Evolutionary conservation across 2,888 invertebrate genomes (phyloP), one percentile per base, ranked within the genome.

Genomic region (Loripinus fragilis): DNA sequence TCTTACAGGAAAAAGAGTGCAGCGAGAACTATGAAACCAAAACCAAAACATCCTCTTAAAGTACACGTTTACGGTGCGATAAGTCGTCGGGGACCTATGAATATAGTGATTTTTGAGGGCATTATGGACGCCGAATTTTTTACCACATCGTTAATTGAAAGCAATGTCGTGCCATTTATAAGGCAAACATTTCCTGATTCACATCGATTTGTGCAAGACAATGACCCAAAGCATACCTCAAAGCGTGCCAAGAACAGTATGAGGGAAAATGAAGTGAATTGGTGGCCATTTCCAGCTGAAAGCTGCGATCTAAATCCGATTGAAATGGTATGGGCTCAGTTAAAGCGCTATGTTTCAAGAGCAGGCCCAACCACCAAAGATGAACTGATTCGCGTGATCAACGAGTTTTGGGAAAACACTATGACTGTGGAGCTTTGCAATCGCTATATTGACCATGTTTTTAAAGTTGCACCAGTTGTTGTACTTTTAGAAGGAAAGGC

Each of bases 171-270:
- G 23, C 75, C 76, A 12, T 79, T 77, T 60, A 71, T 78, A 17
- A 3, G 28, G 10, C n/a, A 2, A 25, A 50, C 25, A 66, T 76
- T 76, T 67, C 45, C 45, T 15, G 41, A 76, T 1, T 64, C 69
- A 25, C 82, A 79, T 33, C 41, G 79, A 1, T 76, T 83, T 30
- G 68, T 73, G 38, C 80, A 80, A 35, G 80, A 83, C 45, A 80
- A 83, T 45, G 83, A 83, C 41, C 38, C 38, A 8, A 38, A 38
- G 12, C 38, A 38, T 28, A 65, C 65, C 3, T 33, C 33, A 8
- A 30, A 35, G 35, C 35, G 35, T n/a, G 65, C 65, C 20, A 2
- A 23, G 28, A n/a, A 35, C 7, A 35, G n/a, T 28, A 35, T 65
- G 65, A 20, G n/a, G 20, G 20, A 30, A 33, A 65, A 65, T 35